These are phyloP conservation scores for Meghimatium bilineatum DNA, from an alignment of 2,888 invertebrate genomes.

Conservation along the genomic window DNA sequence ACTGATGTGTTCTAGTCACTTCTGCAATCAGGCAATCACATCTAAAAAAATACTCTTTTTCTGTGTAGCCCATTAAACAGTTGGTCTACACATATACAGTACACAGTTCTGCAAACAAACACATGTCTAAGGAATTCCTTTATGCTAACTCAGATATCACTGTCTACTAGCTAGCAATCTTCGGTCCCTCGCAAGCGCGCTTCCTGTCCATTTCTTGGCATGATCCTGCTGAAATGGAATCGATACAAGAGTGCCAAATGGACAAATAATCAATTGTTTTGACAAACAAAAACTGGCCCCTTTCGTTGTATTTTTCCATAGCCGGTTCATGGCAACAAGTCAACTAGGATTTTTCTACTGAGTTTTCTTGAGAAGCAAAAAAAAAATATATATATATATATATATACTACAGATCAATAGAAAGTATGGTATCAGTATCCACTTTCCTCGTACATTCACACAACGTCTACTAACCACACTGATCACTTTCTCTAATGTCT, in stretches of 20 bases:
- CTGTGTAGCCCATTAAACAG: no score
- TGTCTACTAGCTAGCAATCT: not conserved
- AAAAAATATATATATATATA: no score
- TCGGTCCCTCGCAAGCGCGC: not conserved
- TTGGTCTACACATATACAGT: no score
- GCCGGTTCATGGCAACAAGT: not conserved
- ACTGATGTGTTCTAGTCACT: no score
- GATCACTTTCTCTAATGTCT: no score
- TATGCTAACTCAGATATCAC: not conserved
- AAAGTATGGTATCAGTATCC: no score
- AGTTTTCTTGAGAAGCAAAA: not conserved
- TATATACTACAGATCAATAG: no score
- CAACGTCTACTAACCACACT: no score
- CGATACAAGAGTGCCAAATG: not conserved
- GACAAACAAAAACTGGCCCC: not conserved
- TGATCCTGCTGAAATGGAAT: slow-evolving; percentile 7
- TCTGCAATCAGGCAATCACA: no score
- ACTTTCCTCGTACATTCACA: no score
- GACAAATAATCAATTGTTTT: slow-evolving; percentile 16
- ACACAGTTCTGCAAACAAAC: not conserved
- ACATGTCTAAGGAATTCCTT: not conserved
- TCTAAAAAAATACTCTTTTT: no score
- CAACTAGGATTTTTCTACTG: not conserved
- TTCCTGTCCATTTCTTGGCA: not conserved
- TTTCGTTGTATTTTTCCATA: not conserved